Evolutionary conservation across 2,888 invertebrate genomes (phyloP), one percentile per base, ranked within the genome.

Genomic region (Bunonema sp.): DNA sequence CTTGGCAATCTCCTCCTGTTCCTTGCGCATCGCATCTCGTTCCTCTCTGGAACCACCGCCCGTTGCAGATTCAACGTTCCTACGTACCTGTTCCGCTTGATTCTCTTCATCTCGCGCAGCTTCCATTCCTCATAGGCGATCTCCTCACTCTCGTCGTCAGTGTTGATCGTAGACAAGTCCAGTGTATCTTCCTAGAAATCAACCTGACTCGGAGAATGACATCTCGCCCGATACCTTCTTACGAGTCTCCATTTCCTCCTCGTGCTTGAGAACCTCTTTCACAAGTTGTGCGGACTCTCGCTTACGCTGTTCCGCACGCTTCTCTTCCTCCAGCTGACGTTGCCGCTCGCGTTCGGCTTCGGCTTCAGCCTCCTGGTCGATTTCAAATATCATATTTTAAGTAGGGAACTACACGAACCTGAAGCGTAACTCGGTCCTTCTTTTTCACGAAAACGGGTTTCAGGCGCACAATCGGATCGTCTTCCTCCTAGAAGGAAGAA

Each of bases 51-150:
- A 46, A 31, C 4, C 28, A 16, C 2, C n/a, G 21, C 15, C 12
- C 10, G 10, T 21, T 12, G 3, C 21, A 35, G 15, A 24, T n/a
- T 20, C 16, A 22, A 7, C 8, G n/a, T 26, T 8, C 8, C 12
- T n/a, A 12, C 15, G 10, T 10, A 39, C 49, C 46, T 79, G 70
- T 93, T 89, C 1, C 93, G 78, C 71, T 97, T 97, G 52, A 97
- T 81, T 34, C 97, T 76, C 69, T 87, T 88, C 69, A 99, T 76
- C 74, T 99, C 97, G 18, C 97, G 77, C 23, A 93, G 72, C 71
- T 99, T 97, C 97, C 97, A 99, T 0, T 84, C 79, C 70, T 97
- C 56, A 62, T 93, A 97, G 29, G 57, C 50, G 34, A 67, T 47
- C 41, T 67, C 62, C 38, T 67, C 65, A 34, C 55, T 58, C 44